Percentiles rank a stretch among this genome's conserved stretches.
Evolutionary conservation across 2,797 vertebrate genomes (phyloP).

Genomic region (Synanceia verrucosa): DNA sequence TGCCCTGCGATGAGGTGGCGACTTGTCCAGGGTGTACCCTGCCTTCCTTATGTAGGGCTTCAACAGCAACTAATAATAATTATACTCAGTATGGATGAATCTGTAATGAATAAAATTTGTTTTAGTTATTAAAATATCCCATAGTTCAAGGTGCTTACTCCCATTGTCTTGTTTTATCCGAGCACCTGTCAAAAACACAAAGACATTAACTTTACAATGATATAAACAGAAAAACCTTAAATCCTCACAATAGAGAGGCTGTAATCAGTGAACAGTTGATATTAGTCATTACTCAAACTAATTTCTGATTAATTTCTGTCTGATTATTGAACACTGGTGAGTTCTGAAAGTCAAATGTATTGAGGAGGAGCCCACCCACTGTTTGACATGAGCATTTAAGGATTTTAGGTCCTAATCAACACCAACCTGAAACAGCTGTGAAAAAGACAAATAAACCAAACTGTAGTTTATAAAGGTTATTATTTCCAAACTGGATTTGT

Average conservation of each 20-base stretch:
- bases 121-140: background rate
- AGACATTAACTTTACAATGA: background rate
- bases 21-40: no score
- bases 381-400: background rate
- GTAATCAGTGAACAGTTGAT: background rate
- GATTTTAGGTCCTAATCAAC: background rate
- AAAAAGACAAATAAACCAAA: background rate
- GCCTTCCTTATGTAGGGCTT: background rate
- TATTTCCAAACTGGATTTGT: background rate
- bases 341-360: background rate
- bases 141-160: background rate
- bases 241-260: background rate
- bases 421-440: background rate
- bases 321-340: background rate
- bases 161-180: background rate
- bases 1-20: no score
- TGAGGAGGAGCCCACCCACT: background rate
- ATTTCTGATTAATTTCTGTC: background rate
- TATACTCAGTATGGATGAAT: background rate
- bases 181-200: background rate
- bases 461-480: background rate
- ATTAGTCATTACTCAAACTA: background rate
- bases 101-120: background rate
- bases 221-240: background rate
- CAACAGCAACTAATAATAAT: background rate